Percentiles rank a stretch among this genome's conserved stretches.
Evolutionary conservation across 2,888 invertebrate species (phyloP).

Genomic region (Anagyrus pseudococci): DNA sequence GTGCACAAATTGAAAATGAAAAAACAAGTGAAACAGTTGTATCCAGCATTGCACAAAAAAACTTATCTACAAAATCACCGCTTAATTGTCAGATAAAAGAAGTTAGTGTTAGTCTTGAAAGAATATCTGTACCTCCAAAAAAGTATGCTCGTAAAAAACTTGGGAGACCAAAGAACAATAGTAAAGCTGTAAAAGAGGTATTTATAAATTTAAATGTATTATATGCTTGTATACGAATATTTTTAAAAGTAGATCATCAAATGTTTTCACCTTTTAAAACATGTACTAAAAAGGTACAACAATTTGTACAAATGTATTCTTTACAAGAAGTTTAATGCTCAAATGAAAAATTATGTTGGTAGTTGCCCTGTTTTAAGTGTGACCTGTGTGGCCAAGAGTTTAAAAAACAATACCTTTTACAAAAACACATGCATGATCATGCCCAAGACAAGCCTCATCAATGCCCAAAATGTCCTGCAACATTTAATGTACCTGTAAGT

Average conservation of each 20-base stretch:
- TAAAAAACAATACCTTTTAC: constrained; percentile 62
- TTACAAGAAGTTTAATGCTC: neutral
- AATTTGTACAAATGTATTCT: neutral
- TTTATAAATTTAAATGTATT: too few species aligned
- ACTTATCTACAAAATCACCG: neutral
- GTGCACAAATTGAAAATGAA: neutral
- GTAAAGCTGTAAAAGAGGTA: too few species aligned
- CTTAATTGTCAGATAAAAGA: neutral
- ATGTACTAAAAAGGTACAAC: neutral
- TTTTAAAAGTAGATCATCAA: too few species aligned
- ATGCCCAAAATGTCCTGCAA: constrained; percentile 64
- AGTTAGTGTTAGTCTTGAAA: neutral
- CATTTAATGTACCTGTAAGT: constrained; percentile 66
- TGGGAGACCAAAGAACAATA: constrained; percentile 50
- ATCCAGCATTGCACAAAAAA: neutral
- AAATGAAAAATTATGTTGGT: constrained; percentile 20
- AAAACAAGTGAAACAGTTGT: neutral
- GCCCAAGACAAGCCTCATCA: constrained; percentile 66
- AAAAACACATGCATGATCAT: constrained; percentile 65
- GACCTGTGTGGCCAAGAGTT: constrained; percentile 64
- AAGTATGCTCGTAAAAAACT: constrained; percentile 36
- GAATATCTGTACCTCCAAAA: constrained; percentile 15
- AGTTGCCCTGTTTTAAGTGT: constrained; percentile 56
- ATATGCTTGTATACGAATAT: too few species aligned
- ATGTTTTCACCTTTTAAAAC: too few species aligned